Conservation (phyloP, 2,113 vertebrate genomes). For the Calyptomena viridis region DNA sequence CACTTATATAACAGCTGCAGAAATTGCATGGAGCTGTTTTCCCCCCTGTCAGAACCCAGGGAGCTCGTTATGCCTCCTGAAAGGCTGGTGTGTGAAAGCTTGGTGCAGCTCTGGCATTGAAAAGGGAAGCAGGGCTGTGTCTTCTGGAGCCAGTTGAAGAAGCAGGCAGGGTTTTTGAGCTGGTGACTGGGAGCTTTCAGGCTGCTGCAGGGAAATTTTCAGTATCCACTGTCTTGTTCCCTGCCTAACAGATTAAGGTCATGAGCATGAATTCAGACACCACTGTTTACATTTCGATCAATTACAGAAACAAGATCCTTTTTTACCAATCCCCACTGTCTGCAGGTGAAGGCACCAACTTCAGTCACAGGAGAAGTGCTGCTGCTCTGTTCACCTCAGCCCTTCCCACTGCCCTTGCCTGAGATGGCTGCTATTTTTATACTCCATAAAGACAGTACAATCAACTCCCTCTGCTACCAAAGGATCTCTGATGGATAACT, state of each 20-base stretch:
- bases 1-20: background rate
- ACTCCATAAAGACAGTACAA: background rate
- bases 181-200: background rate
- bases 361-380: background rate
- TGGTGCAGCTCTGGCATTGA: accelerated
- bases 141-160: background rate
- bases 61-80: accelerated
- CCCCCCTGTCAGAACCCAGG: background rate
- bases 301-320: background rate
- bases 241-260: background rate
- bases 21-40: background rate
- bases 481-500: conserved; percentile 49
- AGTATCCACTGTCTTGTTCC: background rate
- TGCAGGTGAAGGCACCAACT: background rate
- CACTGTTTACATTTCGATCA: accelerated
- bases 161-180: background rate
- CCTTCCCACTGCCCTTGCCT: background rate
- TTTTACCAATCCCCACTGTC: background rate
- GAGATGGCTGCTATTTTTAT: conserved; percentile 25
- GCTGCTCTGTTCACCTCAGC: background rate
- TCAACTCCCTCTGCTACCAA: conserved; percentile 22
- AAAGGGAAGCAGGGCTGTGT: background rate
- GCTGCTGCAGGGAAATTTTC: background rate
- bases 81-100: background rate
- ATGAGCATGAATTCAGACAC: background rate